A percentile compares a stretch with the other conserved stretches of the same genome.
Evolutionary conservation across 2,797 vertebrate species (phyloP).

Genomic region (Hypotaenidia philippensis): DNA sequence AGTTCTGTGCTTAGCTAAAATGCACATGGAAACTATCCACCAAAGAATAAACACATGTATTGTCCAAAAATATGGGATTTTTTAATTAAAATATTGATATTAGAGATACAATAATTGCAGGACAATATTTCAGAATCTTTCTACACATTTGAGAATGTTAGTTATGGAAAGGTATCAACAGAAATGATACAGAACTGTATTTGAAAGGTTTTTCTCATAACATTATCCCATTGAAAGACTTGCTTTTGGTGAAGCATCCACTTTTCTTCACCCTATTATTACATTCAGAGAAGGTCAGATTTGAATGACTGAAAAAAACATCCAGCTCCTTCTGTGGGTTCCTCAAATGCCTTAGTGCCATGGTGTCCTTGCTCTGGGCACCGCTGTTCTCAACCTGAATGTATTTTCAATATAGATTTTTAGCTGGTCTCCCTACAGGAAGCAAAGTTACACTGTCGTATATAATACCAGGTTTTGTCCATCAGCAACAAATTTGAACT

Average conservation of each 20-base stretch:
- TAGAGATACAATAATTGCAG: not conserved
- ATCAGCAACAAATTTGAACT: not conserved
- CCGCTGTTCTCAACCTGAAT: not conserved
- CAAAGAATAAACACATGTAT: not conserved
- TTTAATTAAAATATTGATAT: not conserved
- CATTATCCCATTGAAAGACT: not conserved
- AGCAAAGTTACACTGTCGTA: not conserved
- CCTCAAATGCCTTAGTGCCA: not conserved
- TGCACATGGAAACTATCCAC: not conserved
- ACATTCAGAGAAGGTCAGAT: not conserved
- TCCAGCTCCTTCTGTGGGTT: not conserved
- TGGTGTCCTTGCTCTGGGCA: accelerated
- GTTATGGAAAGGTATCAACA: not conserved
- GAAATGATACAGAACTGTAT: not conserved
- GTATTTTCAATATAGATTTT: not conserved
- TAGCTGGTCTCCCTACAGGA: not conserved
- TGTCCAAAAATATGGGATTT: not conserved
- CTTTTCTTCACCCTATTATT: not conserved
- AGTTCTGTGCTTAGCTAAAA: not conserved
- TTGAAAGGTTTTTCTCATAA: not conserved
- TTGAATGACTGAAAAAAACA: not conserved
- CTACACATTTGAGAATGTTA: not conserved
- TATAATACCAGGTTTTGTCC: not conserved
- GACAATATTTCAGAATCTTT: not conserved
- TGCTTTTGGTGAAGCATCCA: not conserved